Base-by-base conservation (phyloP, 2,888 invertebrate genomes). In the Schizotus pectinicornis region DNA sequence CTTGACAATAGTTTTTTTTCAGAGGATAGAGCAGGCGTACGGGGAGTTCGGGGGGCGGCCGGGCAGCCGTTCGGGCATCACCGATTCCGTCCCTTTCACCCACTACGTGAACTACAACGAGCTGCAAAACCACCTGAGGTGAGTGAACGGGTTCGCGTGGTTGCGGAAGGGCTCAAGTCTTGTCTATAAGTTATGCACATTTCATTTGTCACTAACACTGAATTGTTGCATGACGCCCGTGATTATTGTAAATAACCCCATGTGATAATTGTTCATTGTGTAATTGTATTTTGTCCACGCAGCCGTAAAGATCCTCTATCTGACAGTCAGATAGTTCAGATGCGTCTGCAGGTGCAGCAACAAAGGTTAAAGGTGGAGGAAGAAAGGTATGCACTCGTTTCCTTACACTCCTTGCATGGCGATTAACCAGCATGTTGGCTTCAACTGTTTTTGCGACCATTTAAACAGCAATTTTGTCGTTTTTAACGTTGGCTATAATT, bases 31-130 rank as follows among this genome's bases (percentile, higher is more conserved):
- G 36, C 63, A 22, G 22, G 22, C 56, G 30, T 82, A 80, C 61
- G 79, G 80, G 39, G 81, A 82, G 68, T 80, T 79, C 69, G 73
- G 70, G 51, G 81, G 80, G 51, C 71, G 84, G 59, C 84, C 84
- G 7, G 84, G 84, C n/a, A 83, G 83, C 68, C 76, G 84, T 57
- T 80, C 81, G 35, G 84, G 83, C 2, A 82, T 84, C 55, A 79
- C 81, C 2, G 84, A 84, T 56, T 79, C 83, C 1, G 81, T 81
- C 54, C 81, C 83, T 33, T 85, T 84, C 69, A 84, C 84, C 38
- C 92, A 93, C 76, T 92, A 92, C 77, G 91, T 91, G 64, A 93
- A 93, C 79, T 92, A 91, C 71, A 90, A 92, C 76, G 92, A 93
- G 80, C 86, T 93, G 71, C 91, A 92, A 79, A 90, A 88, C 72